These are phyloP conservation scores for Parus major DNA, from an alignment of 2,113 vertebrate genomes.

Conservation along the genomic window DNA sequence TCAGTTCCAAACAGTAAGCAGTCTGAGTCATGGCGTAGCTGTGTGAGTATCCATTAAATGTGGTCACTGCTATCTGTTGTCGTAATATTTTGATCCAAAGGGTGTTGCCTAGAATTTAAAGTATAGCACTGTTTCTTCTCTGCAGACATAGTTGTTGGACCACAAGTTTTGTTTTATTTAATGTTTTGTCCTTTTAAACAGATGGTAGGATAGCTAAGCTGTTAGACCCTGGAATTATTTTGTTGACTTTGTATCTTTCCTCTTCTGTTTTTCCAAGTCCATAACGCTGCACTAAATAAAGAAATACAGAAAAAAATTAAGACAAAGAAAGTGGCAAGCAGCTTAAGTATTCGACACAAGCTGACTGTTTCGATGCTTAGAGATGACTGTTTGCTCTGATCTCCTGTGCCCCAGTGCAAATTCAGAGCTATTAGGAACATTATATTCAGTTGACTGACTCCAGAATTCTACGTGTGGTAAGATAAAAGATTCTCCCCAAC, in stretches of 20 bases:
- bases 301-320: slow-evolving; percentile 7
- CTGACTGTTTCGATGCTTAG: not conserved
- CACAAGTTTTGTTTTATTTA: slow-evolving; percentile 39
- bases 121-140: slow-evolving; percentile 47
- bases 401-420: not conserved
- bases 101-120: slow-evolving; percentile 51
- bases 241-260: slow-evolving; percentile 57
- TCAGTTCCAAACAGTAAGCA: slow-evolving; percentile 58
- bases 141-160: slow-evolving; percentile 34
- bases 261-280: slow-evolving; percentile 50
- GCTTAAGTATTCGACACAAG: slow-evolving; percentile 30
- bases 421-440: not conserved
- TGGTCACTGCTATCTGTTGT: slow-evolving; percentile 31
- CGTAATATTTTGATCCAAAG: slow-evolving; percentile 69
- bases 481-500: not conserved
- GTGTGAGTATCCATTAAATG: slow-evolving; percentile 48
- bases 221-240: slow-evolving; percentile 47
- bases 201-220: slow-evolving; percentile 52
- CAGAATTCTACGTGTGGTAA: not conserved
- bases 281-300: slow-evolving; percentile 53
- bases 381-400: not conserved
- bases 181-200: slow-evolving; percentile 54
- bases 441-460: not conserved
- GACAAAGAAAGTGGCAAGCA: slow-evolving; percentile 2
- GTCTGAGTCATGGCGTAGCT: slow-evolving; percentile 33